These are phyloP conservation scores for Mesitornis unicolor DNA, from an alignment of 2,113 vertebrate genomes.

Conservation along the genomic window DNA sequence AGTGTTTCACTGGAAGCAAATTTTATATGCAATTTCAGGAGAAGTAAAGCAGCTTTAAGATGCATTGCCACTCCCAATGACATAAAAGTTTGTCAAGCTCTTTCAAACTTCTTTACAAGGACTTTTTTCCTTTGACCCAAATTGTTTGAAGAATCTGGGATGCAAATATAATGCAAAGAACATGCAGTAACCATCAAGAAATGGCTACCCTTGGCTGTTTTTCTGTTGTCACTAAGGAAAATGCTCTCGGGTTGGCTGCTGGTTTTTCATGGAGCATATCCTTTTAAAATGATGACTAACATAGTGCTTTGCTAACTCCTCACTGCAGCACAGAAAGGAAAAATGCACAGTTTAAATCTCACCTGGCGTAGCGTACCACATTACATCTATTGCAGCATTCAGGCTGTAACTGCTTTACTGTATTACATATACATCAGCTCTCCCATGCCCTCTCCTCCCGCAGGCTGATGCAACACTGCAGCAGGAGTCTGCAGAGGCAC, in stretches of 20 bases:
- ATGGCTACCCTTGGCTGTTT: no score
- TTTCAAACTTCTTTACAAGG: not conserved
- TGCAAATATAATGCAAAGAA: not conserved
- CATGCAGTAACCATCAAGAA: not conserved
- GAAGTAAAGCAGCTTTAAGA: not conserved
- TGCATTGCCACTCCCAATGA: not conserved
- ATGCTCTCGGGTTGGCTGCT: not conserved
- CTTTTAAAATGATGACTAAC: not conserved
- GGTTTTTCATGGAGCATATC: fast-evolving
- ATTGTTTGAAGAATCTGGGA: not conserved
- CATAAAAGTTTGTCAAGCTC: not conserved
- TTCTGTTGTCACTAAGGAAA: not conserved
- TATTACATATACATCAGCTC: not conserved
- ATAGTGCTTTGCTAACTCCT: not conserved
- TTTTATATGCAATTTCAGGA: not conserved
- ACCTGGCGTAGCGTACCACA: not conserved
- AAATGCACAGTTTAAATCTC: not conserved
- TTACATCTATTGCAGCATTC: not conserved
- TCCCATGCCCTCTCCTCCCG: not conserved
- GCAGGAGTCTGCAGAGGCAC: not conserved
- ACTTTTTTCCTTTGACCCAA: not conserved
- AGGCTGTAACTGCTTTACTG: not conserved
- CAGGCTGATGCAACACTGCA: not conserved
- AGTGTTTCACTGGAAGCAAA: not conserved
- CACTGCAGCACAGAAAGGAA: not conserved